Percentiles rank a stretch among this genome's conserved stretches.
Conservation (phyloP, 2,797 vertebrate species). For the Fistularia commersonii region DNA sequence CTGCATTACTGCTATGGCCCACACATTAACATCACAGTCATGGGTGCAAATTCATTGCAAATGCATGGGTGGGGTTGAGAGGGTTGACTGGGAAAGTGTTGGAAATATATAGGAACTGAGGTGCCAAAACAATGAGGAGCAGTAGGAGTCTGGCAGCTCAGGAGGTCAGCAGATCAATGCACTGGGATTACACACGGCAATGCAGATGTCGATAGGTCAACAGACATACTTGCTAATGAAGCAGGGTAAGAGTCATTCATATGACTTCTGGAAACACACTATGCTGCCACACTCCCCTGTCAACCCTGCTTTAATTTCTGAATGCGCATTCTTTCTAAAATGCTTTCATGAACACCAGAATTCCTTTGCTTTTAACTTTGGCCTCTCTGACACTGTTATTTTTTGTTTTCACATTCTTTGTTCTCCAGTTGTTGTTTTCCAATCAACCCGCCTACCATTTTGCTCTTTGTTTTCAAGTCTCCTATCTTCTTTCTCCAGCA, state of each 20-base stretch:
- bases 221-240: constrained; percentile 63
- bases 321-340: constrained; percentile 1
- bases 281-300: constrained; percentile 2
- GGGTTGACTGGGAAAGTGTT: constrained; percentile 18
- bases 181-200: constrained; percentile 50
- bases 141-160: constrained; percentile 28
- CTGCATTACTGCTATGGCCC: constrained; percentile 15
- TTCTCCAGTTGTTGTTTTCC: neutral
- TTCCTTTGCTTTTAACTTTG: neutral
- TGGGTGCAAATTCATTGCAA: constrained; percentile 34
- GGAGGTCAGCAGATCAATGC: constrained; percentile 61
- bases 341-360: neutral
- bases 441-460: constrained; percentile 6
- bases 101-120: constrained; percentile 28
- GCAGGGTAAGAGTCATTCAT: constrained; percentile 61
- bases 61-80: constrained; percentile 13
- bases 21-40: constrained; percentile 44
- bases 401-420: neutral
- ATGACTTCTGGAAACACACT: constrained; percentile 29
- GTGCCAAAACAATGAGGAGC: constrained; percentile 46
- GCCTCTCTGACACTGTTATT: neutral
- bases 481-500: constrained; percentile 31
- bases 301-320: neutral
- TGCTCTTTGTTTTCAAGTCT: constrained; percentile 26
- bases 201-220: constrained; percentile 65